Conservation (phyloP, 2,113 vertebrate genomes). For the Bagarius yarrelli region DNA sequence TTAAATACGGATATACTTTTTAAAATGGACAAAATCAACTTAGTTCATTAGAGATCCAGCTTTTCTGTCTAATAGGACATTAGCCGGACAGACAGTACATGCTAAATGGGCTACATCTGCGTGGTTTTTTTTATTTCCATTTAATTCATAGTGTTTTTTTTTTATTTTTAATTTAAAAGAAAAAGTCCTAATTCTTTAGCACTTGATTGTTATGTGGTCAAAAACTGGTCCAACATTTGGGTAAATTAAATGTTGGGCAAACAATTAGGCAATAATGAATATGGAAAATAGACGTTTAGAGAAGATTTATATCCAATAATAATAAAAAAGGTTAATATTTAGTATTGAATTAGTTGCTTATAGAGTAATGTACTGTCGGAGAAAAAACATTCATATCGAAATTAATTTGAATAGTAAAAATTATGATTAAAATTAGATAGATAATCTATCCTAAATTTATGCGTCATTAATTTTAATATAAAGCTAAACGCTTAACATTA, state of each 20-base stretch:
- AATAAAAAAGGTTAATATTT: background rate
- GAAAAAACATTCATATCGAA: background rate
- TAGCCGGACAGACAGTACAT: conserved; percentile 3
- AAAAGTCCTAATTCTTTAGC: too few species aligned
- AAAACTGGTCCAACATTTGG: too few species aligned
- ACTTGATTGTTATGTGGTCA: too few species aligned
- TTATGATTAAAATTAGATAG: background rate
- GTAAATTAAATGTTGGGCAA: too few species aligned
- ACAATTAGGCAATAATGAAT: too few species aligned
- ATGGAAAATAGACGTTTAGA: too few species aligned
- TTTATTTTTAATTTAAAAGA: too few species aligned
- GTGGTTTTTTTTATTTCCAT: background rate
- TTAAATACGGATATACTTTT: conserved; percentile 42
- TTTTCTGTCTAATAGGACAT: conserved; percentile 50
- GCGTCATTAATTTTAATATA: background rate
- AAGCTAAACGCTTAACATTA: background rate
- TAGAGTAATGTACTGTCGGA: background rate
- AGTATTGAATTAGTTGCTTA: background rate
- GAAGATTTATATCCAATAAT: too few species aligned
- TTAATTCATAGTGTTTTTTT: too few species aligned
- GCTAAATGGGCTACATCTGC: background rate
- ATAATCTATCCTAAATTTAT: background rate
- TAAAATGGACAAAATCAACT: conserved; percentile 57
- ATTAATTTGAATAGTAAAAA: too few species aligned
- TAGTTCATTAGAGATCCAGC: conserved; percentile 57